Evolutionary conservation across 1,140 invertebrate genomes (phyloP).

Genomic region (Diorhabda carinulata): DNA sequence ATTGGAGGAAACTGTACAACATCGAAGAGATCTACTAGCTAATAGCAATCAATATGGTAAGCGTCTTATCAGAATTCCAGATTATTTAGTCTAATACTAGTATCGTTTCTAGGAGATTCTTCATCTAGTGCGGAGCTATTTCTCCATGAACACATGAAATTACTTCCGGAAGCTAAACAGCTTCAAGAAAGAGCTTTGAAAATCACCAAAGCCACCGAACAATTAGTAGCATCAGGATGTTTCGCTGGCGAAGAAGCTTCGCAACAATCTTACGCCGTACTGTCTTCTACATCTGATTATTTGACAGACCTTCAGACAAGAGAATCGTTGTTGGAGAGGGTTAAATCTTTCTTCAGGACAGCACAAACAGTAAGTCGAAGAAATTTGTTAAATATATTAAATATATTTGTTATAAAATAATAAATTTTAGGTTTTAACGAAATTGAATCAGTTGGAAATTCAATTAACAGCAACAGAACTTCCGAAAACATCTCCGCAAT

Average conservation of each 20-base stretch:
- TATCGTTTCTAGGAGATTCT: slow-evolving; percentile 57
- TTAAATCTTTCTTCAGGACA: slow-evolving; percentile 71
- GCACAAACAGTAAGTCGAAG: slow-evolving; percentile 60
- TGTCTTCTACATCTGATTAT: slow-evolving; percentile 72
- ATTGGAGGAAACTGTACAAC: slow-evolving; percentile 58
- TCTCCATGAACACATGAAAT: slow-evolving; percentile 65
- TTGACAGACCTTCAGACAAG: slow-evolving; percentile 67
- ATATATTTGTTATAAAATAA: neutral
- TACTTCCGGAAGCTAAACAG: slow-evolving; percentile 69
- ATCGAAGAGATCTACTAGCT: slow-evolving; percentile 50
- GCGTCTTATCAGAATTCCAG: neutral
- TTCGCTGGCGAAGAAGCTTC: slow-evolving; percentile 69
- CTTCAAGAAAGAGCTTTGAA: slow-evolving; percentile 73
- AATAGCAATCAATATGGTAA: slow-evolving; percentile 51
- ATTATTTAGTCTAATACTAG: neutral
- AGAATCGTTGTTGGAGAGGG: slow-evolving; percentile 62
- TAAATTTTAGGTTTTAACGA: slow-evolving; percentile 60
- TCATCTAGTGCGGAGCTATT: slow-evolving; percentile 65
- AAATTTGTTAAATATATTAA: neutral
- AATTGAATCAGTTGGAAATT: slow-evolving; percentile 74
- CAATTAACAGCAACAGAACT: slow-evolving; percentile 66
- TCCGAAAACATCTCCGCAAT: slow-evolving; percentile 58
- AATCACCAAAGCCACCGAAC: slow-evolving; percentile 75
- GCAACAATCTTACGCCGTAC: slow-evolving; percentile 65
- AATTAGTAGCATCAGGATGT: slow-evolving; percentile 64